A percentile compares a stretch with the other conserved stretches of the same genome.
Conservation (phyloP, 92 coral and sea anemone genomes). For the Bergia sp. region DNA sequence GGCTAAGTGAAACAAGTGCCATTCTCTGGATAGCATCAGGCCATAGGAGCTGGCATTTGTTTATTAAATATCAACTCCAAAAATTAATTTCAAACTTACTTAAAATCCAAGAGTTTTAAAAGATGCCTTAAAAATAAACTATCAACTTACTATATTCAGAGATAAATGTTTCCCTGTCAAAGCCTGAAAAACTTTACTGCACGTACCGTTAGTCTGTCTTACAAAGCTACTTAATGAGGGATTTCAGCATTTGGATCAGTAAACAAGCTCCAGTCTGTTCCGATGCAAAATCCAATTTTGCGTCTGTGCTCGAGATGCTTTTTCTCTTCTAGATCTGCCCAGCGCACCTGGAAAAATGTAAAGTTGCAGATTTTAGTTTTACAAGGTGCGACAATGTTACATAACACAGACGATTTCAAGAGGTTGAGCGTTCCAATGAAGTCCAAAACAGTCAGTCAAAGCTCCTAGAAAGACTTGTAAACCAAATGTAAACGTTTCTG, state of each 20-base stretch:
- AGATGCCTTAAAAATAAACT: neutral
- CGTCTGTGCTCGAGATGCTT: constrained; percentile 95
- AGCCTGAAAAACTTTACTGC: neutral
- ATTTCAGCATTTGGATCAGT: constrained; percentile 98
- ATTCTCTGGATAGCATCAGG: too few species aligned
- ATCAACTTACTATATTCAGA: neutral
- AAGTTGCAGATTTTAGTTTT: neutral
- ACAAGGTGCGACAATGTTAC: neutral
- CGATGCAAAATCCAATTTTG: constrained; percentile 98
- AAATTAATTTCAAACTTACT: too few species aligned
- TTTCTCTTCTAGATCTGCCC: constrained; percentile 97
- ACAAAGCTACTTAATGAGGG: constrained; percentile 65
- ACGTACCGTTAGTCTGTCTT: constrained; percentile 17
- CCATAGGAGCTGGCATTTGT: too few species aligned
- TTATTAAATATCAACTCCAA: too few species aligned
- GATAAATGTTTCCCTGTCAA: neutral
- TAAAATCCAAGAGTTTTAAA: too few species aligned
- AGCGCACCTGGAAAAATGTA: constrained; percentile 77
- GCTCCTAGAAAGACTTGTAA: too few species aligned
- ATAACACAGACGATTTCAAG: neutral
- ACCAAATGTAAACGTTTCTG: too few species aligned
- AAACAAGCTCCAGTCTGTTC: constrained; percentile 99
- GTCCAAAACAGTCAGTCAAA: too few species aligned
- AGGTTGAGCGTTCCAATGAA: too few species aligned
- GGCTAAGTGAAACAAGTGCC: too few species aligned